Evolutionary conservation across 2,888 invertebrate species (phyloP), one percentile per base, ranked within the genome.

Genomic region (Hyposoter didymator): DNA sequence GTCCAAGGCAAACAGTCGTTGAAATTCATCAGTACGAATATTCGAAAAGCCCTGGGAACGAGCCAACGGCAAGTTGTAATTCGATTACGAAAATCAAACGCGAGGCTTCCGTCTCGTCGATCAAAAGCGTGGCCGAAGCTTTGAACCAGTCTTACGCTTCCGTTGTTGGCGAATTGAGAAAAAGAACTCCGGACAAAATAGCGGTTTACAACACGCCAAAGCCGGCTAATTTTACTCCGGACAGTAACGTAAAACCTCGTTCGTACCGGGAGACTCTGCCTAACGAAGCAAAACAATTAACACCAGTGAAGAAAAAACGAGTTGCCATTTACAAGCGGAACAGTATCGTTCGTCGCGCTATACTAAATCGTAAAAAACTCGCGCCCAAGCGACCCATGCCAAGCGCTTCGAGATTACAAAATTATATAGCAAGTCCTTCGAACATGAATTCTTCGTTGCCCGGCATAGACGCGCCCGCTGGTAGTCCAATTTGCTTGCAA

Each of bases 331-430:
- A 84, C 4, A 91, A 89, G 14, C 88, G 90, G 32, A 92, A 90
- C 43, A 89, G 86, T 43, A 89, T 92, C 69, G 89, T 90, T 8
- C 89, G 90, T 7, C 91, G 90, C 14, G 81, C 89, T 4, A 84
- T 89, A 45, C 52, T 76, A 2, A 87, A 78, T 67, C 89, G 91
- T 1, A 88, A 84, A 19, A 90, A 84, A 74, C 45, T 73, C 6
- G 28, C 70, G 5, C 79, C 73, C 19, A 82, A 69, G 6, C 28
- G 70, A 12, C 45, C 43, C 7, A 62, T 64, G 6, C 19, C 45
- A 2, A 89, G 72, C 55, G 22, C 78, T 5, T 76, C 28, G 28
- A 84, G 66, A 14, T 32, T 70, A 14, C 76, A 74, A 22, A 73
- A 78, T 28, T 87, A 83, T 52, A 28, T 89, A 1, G 89, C 84